Evolutionary conservation across 2,888 invertebrate species (phyloP).

Genomic region (Lathronympha strigana): DNA sequence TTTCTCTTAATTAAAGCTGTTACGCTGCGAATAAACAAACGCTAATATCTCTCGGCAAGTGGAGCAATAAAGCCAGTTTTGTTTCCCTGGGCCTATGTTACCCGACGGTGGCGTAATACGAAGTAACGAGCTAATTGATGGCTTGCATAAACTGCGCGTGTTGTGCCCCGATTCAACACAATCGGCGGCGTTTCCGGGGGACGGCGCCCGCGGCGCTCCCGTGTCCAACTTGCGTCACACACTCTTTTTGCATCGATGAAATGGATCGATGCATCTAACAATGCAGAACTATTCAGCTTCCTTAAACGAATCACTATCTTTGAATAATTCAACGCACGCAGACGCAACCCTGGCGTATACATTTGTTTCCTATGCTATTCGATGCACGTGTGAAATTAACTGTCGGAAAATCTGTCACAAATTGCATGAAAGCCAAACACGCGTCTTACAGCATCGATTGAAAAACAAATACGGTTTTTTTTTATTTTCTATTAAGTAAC

Average conservation of each 20-base stretch:
- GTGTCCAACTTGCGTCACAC: slow-evolving; percentile 48
- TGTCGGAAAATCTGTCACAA: slow-evolving; percentile 5
- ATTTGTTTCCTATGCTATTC: slow-evolving; percentile 8
- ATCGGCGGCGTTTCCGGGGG: slow-evolving; percentile 71
- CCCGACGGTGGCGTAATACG: slow-evolving; percentile 68
- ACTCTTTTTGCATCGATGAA: slow-evolving; percentile 28
- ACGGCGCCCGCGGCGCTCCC: slow-evolving; percentile 48
- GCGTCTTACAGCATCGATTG: slow-evolving; percentile 13
- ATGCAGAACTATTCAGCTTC: slow-evolving; percentile 27
- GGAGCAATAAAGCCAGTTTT: slow-evolving; percentile 60
- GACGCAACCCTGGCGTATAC: neutral
- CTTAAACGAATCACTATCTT: slow-evolving; percentile 1
- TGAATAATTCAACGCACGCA: slow-evolving; percentile 27
- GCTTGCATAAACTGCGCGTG: slow-evolving; percentile 75
- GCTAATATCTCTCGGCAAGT: slow-evolving; percentile 59
- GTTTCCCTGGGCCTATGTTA: slow-evolving; percentile 62
- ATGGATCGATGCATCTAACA: slow-evolving; percentile 23
- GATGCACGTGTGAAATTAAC: slow-evolving; percentile 10
- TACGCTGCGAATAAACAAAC: slow-evolving; percentile 54
- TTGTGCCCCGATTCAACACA: slow-evolving; percentile 62
- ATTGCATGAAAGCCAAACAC: neutral
- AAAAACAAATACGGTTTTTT: slow-evolving; percentile 3
- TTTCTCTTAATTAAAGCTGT: slow-evolving; percentile 54
- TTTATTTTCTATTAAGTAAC: neutral
- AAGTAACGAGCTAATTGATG: slow-evolving; percentile 76